phyloP scores from a whole-genome alignment of 2,797 vertebrate species.

The Sebastes iracundus region DNA sequence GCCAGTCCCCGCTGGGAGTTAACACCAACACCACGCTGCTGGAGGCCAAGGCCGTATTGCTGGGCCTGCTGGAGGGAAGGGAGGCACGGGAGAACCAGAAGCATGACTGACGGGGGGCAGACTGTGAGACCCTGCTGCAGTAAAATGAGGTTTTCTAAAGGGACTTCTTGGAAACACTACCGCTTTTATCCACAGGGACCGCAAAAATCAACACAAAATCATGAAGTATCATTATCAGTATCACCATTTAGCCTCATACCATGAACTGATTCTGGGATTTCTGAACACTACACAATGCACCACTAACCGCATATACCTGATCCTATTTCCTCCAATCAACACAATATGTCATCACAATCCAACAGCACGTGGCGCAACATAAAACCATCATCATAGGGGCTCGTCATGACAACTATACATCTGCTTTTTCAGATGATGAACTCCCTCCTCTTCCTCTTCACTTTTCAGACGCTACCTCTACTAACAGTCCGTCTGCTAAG shows the following conservation, averaged over 20 bases:
- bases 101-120: not conserved
- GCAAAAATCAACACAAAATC: not conserved
- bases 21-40: too few species aligned
- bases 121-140: not conserved
- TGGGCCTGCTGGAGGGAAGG: not conserved
- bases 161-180: not conserved
- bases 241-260: not conserved
- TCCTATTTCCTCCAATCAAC: constrained; percentile 21
- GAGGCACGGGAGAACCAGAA: not conserved
- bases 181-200: not conserved
- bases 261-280: not conserved
- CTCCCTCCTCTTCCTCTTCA: constrained; percentile 19
- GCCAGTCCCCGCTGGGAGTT: too few species aligned
- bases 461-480: constrained; percentile 19
- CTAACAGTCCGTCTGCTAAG: constrained; percentile 34
- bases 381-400: constrained; percentile 29
- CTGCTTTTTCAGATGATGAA: constrained; percentile 53
- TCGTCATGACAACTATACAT: constrained; percentile 16
- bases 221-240: not conserved
- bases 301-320: not conserved
- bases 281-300: not conserved
- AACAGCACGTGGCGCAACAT: constrained; percentile 12
- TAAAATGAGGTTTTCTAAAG: not conserved
- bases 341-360: constrained; percentile 2
- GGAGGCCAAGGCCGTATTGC: not conserved